Base-by-base conservation (phyloP, 2,113 vertebrate genomes). In the Lagopus leucura region DNA sequence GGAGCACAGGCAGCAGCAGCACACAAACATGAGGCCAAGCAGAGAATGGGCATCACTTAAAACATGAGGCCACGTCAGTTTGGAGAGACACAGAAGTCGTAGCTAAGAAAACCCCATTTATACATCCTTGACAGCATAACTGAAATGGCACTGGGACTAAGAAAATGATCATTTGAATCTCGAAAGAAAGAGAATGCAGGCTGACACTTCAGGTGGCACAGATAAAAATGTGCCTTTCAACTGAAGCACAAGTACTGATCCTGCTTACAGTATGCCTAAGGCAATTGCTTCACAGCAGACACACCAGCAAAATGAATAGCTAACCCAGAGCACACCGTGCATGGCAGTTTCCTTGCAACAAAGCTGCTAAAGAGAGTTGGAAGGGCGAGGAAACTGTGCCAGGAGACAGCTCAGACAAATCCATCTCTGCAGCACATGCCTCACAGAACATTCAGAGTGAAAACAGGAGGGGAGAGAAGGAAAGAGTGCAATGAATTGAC, bases 341-440 rank as follows among this genome's bases (percentile, higher is more conserved):
- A 0, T 42, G 86, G 69, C 52, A 75, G 70, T 34, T 86, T 71
- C 65, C 55, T 83, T 63, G 24, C 67, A 66, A 84, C 63, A 76
- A 54, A 85, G 48, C 63, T 82, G 34, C 19, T 30, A 64, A 76
- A 79, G 70, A 67, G 24, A 87, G 16, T 40, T 69, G 64, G 84
- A 70, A 94, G 67, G 6, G 45, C 0, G 2, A 19, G 30, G 50
- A 91, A 92, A 55, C n/a, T 80, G 3, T 88, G 77, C 50, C 34
- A 71, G 65, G 76, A 95, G 91, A 75, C 8, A 67, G 38, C 76
- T 88, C 17, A 57, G 61, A 90, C 88, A 87, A 92, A 77, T 65
- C 61, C 28, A 36, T 74, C 38, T 60, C 16, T 60, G 42, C 22
- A 74, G 45, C 50, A 90, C 27, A 38, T 81, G 82, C 22, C 21